A percentile compares a stretch with the other conserved stretches of the same genome.
These are phyloP conservation scores for Chelmon rostratus DNA, from an alignment of 2,797 vertebrate species.

Conservation along the genomic window DNA sequence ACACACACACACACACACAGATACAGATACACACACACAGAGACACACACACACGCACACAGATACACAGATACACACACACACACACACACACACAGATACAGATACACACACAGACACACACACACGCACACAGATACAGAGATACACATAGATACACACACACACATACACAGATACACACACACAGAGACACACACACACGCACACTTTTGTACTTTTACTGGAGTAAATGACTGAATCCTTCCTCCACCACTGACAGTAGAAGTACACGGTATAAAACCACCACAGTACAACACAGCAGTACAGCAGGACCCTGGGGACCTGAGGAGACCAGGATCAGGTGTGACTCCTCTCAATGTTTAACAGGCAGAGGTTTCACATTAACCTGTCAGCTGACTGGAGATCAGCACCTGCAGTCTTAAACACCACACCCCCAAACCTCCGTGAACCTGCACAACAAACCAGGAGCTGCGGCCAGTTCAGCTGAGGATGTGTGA, in stretches of 20 bases:
- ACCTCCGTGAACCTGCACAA: background rate
- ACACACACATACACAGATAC: no score
- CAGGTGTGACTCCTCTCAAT: background rate
- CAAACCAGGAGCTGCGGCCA: background rate
- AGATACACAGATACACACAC: no score
- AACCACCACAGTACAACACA: no score
- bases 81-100: slow-evolving; percentile 26
- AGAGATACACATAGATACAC: no score
- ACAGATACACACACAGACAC: slow-evolving; percentile 28
- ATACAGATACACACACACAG: no score
- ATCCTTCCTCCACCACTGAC: no score
- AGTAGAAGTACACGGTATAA: no score
- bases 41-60: slow-evolving; percentile 43
- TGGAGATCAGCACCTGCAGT: slow-evolving; percentile 4
- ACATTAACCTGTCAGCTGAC: slow-evolving; percentile 24
- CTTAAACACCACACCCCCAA: no score
- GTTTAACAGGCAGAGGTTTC: slow-evolving; percentile 7
- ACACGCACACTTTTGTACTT: background rate
- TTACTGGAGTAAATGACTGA: no score
- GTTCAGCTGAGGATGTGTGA: no score
- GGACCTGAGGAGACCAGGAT: background rate
- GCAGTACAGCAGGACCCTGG: background rate
- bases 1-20: background rate
- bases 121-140: slow-evolving; percentile 31
- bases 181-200: slow-evolving; percentile 6